Percentiles rank a stretch among this genome's conserved stretches.
These are phyloP conservation scores for Rousettus leschenaultii DNA, from an alignment of 2,113 vertebrate genomes.

Conservation along the genomic window DNA sequence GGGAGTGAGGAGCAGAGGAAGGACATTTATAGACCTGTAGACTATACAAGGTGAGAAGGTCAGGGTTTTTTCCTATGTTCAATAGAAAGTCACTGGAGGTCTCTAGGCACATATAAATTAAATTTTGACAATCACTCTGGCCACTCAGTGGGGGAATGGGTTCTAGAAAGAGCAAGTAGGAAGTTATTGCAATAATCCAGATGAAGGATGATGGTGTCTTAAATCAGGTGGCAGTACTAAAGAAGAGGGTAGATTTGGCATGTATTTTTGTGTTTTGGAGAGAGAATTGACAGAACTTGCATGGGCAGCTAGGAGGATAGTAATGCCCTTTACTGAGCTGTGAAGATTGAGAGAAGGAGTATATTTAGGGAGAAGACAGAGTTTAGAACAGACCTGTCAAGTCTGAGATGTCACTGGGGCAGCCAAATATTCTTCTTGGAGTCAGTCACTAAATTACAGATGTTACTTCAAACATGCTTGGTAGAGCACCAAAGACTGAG, in stretches of 20 bases:
- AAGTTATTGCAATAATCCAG: not conserved
- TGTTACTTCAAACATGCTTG: not conserved
- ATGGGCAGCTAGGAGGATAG: not conserved
- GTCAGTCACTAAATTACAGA: not conserved
- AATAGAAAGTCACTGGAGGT: not conserved
- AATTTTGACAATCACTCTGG: not conserved
- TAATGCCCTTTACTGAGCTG: not conserved
- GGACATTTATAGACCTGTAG: not conserved
- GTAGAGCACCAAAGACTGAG: too few species aligned
- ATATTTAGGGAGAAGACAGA: not conserved
- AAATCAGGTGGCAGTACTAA: not conserved
- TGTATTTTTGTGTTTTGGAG: not conserved
- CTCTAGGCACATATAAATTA: not conserved
- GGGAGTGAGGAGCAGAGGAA: not conserved
- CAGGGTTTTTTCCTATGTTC: not conserved
- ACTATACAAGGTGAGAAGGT: not conserved
- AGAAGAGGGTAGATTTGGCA: not conserved
- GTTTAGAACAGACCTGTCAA: not conserved
- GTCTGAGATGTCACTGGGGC: not conserved
- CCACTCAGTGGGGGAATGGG: not conserved
- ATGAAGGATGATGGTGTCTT: not conserved
- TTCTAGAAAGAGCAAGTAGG: not conserved
- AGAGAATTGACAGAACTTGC: not conserved
- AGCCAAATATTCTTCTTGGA: not conserved
- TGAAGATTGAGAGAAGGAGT: not conserved